Base-by-base conservation (phyloP, 1,140 invertebrate species). In the Uloborus diversus region DNA sequence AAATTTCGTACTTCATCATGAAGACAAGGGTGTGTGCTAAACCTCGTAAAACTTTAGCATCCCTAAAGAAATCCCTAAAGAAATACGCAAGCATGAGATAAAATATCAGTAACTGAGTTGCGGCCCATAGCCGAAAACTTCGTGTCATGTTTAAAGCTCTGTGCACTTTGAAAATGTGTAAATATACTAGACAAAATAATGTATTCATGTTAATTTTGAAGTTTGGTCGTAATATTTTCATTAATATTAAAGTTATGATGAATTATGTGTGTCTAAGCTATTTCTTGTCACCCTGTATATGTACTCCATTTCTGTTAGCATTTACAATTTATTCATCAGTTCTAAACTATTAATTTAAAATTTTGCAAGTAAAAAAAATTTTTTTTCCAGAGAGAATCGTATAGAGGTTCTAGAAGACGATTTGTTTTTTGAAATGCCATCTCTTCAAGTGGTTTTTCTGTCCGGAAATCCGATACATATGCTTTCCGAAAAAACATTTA, bases 391-490 rank as follows among this genome's bases (percentile, higher is more conserved):
- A 4, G 42, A 47, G 17, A 78, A 78, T 4, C 73, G 27, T 30
- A 4, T 78, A 20, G 13, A 42, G 14, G 27, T 25, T 23, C 17
- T 78, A 2, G 61, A 65, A 4, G 49, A 4, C 5, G 51, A 78
- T 62, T 11, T 66, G 1, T 78, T 78, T 23, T 3, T 25, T 7
- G 47, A 65, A n/a, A 78, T 78, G 73, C 73, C 73, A n/a, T 65
- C 62, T 42, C 62, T 78, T 7, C 13, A 30, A 17, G 17, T 17
- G 4, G 17, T 78, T 11, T 53, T 49, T 17, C 33, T 78, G 4
- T 20, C 61, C n/a, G 73, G 62, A 35, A 78, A 78, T 11, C 73
- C 73, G 1, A 20, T 78, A 5, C 42, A 25, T 1, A 28, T 59
- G 5, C 28, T 78, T 28, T 37, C 49, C 5, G 61, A 78, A 27